Evolutionary conservation across 2,113 vertebrate species (phyloP).

Genomic region (Corythoichthys intestinalis): DNA sequence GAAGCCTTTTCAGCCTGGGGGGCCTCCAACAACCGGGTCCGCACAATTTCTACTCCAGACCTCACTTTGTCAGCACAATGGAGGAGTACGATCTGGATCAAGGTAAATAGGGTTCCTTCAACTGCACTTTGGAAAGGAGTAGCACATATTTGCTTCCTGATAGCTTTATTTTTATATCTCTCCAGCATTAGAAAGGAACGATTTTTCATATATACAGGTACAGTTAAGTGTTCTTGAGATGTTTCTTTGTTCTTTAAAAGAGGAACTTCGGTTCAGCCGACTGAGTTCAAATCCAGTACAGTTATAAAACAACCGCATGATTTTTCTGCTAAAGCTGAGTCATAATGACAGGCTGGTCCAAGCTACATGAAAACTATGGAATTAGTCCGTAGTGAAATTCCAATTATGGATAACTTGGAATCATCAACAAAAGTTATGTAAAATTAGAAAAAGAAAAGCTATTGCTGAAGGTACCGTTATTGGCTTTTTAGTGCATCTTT

Average conservation of each 20-base stretch:
- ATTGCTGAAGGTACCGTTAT: neutral
- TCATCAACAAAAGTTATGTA: neutral
- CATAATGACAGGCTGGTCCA: neutral
- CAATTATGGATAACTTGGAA: neutral
- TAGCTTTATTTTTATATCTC: no score
- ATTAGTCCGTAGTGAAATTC: neutral
- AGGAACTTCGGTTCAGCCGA: neutral
- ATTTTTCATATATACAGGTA: no score
- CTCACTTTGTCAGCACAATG: constrained; percentile 95
- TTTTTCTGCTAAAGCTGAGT: neutral
- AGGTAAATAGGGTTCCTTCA: constrained; percentile 69
- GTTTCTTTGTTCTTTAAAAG: neutral
- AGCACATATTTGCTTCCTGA: neutral
- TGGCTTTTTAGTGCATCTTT: neutral
- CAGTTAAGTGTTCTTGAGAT: no score
- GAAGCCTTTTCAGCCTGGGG: constrained; percentile 87
- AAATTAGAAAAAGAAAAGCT: neutral
- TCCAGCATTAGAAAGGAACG: no score
- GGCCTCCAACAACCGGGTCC: constrained; percentile 95
- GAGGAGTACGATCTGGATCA: constrained; percentile 91
- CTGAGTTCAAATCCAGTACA: neutral
- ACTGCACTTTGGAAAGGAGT: neutral
- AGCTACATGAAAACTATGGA: neutral
- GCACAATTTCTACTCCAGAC: constrained; percentile 97
- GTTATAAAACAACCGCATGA: neutral